phyloP scores from a whole-genome alignment of 2,113 vertebrate species.

The Elachura formosa region DNA sequence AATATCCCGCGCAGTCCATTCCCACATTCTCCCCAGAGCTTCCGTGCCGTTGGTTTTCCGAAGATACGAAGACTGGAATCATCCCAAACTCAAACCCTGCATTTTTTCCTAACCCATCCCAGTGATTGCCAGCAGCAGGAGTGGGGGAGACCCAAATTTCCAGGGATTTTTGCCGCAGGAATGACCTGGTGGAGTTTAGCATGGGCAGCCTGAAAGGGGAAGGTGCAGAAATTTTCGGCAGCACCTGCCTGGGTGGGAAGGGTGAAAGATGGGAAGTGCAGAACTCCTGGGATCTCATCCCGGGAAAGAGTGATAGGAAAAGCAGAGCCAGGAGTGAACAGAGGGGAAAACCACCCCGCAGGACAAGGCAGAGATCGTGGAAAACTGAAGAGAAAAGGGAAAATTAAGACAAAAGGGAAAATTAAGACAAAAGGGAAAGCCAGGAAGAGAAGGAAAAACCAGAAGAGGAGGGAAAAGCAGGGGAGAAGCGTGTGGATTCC shows the following conservation, averaged over 20 bases:
- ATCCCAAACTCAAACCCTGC: not conserved
- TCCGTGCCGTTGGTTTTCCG: not conserved
- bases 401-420: not conserved
- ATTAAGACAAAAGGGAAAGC: not conserved
- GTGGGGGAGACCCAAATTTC: not conserved
- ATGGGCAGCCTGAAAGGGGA: not conserved
- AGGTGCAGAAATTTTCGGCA: not conserved
- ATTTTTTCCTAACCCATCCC: not conserved
- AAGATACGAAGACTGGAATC: not conserved
- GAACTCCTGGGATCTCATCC: not conserved
- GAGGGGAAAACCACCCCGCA: not conserved
- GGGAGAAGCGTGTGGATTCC: not conserved
- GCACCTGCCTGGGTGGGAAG: not conserved
- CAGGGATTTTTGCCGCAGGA: fast-evolving
- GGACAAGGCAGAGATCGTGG: not conserved
- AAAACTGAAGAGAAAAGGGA: not conserved
- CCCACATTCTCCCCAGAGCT: fast-evolving
- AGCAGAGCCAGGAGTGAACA: not conserved
- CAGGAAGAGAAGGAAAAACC: not conserved
- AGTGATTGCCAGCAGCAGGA: not conserved
- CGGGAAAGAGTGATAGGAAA: not conserved
- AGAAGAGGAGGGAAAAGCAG: not conserved
- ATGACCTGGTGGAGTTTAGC: not conserved
- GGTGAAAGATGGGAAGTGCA: not conserved
- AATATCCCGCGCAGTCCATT: not conserved